Percentiles rank a stretch among this genome's conserved stretches.
These are phyloP conservation scores for Merops nubicus DNA, from an alignment of 2,113 vertebrate genomes.

Conservation along the genomic window DNA sequence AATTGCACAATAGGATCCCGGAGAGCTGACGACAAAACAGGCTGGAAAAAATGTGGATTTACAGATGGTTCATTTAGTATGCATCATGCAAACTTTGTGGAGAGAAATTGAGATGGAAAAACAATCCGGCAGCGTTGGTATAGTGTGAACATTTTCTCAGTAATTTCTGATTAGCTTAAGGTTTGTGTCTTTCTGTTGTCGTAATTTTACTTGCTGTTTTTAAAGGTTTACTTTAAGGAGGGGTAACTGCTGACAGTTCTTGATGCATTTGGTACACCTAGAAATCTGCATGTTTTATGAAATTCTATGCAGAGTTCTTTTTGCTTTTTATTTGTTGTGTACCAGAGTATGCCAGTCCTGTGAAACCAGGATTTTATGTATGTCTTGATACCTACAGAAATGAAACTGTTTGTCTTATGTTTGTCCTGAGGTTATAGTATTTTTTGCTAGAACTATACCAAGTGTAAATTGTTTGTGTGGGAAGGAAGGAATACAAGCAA, in stretches of 20 bases:
- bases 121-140: not conserved
- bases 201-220: conserved; percentile 12
- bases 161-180: conserved; percentile 8
- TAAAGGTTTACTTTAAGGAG: not conserved
- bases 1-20: conserved; percentile 45
- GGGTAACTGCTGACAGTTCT: not conserved
- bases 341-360: not conserved
- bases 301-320: not conserved
- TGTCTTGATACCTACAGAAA: not conserved
- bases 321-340: not conserved
- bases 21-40: conserved; percentile 37
- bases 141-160: not conserved
- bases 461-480: not conserved
- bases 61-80: conserved; percentile 8
- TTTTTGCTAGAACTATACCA: not conserved
- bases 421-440: not conserved
- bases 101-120: conserved; percentile 23
- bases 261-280: not conserved
- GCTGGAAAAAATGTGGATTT: conserved; percentile 32
- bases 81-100: conserved; percentile 3
- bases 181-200: not conserved
- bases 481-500: not conserved
- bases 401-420: not conserved
- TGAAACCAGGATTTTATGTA: not conserved
- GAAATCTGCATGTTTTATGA: not conserved